These are phyloP conservation scores for Cichladusa arquata DNA, from an alignment of 2,113 vertebrate genomes.

Conservation along the genomic window DNA sequence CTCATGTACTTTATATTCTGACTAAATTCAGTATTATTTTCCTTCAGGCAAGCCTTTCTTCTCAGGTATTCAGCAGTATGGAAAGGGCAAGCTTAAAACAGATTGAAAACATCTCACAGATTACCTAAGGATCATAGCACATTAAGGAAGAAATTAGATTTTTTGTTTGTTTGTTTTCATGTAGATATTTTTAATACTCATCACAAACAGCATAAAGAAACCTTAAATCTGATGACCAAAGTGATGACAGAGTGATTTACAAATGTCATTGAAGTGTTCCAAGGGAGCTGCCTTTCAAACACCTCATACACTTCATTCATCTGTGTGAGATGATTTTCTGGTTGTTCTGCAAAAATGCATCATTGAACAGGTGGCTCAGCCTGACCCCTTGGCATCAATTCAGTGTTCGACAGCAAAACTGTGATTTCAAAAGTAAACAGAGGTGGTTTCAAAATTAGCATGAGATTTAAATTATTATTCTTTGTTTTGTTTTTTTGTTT, in stretches of 20 bases:
- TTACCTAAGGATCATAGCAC: background rate
- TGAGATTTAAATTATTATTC: background rate
- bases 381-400: background rate
- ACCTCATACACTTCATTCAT: background rate
- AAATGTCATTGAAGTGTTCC: background rate
- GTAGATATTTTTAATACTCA: background rate
- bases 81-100: background rate
- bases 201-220: background rate
- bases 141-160: background rate
- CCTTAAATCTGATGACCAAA: background rate
- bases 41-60: background rate
- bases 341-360: background rate
- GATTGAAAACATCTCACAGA: background rate
- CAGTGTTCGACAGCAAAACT: background rate
- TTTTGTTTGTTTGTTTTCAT: background rate
- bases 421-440: background rate
- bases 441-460: background rate
- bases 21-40: background rate
- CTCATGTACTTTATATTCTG: background rate
- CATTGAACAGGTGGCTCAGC: background rate
- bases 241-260: background rate
- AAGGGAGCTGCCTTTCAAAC: background rate
- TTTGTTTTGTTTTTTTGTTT: background rate
- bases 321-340: background rate
- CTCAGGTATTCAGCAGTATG: background rate